Base-by-base conservation (phyloP, 2,888 invertebrate species). In the Pomacea canaliculata region DNA sequence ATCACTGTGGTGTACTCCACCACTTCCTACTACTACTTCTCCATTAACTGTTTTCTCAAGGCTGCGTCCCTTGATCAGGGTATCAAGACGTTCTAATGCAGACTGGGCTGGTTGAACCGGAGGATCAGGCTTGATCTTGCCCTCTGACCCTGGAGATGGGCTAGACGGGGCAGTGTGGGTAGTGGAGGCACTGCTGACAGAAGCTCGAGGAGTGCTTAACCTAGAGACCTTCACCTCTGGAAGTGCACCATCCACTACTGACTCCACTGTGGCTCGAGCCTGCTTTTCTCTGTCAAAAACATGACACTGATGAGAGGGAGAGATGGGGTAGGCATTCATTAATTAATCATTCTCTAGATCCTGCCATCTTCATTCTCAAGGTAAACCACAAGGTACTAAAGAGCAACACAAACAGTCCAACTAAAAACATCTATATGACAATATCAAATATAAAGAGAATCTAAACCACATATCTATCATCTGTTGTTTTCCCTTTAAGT, bases 41-140 rank as follows among this genome's bases (percentile, higher is more conserved):
- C 74, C 74, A 8, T 74, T 74, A 18, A 69, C 74, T 67, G 46
- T 74, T 68, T 74, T 67, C 7, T n/a, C 71, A 18, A 51, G 59
- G n/a, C 65, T 70, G 1, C 95, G 92, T 85, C 94, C 94, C 90
- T 95, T 95, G 81, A 96, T 93, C 76, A 96, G 92, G 83, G 94
- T 94, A 91, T 96, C 96, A 84, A 96, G 86, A 59, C 92, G 88
- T 80, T 93, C 93, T 90, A 94, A 92, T 85, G 93, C 92, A 76
- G 91, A 87, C 73, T 79, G 80, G 37, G 78, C 76, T 0, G 80
- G 78, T 7, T 72, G 69, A 4, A 70, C 67, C 13, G 77, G 77
- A 66, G 80, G 77, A 49, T 80, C 79, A 59, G 37, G 76, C 48
- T 48, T 73, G 71, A 67, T 76, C 78, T 27, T 62, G 69, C 5